phyloP scores from a whole-genome alignment of 2,888 invertebrate species.

The Latrodectus elegans region DNA sequence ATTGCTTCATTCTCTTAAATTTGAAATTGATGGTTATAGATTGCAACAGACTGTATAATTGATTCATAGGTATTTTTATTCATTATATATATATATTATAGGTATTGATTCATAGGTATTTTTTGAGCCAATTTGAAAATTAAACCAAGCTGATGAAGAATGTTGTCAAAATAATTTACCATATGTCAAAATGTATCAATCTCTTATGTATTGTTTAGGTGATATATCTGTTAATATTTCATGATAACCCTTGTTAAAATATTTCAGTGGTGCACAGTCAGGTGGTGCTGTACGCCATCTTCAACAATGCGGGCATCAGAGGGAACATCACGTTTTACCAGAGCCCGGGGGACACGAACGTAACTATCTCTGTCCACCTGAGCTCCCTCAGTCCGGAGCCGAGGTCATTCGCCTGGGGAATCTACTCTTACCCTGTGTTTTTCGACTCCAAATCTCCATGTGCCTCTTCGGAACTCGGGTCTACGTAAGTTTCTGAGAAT shows the following conservation, averaged over 20 bases:
- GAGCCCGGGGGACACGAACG: constrained; percentile 43
- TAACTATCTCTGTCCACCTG: constrained; percentile 69
- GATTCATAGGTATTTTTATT: too few species aligned
- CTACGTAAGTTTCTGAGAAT: constrained; percentile 53
- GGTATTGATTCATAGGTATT: too few species aligned
- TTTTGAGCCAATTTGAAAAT: too few species aligned
- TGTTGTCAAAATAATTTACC: too few species aligned
- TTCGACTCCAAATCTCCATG: constrained; percentile 70
- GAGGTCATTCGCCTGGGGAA: constrained; percentile 69
- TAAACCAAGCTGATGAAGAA: too few species aligned
- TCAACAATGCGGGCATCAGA: constrained; percentile 69
- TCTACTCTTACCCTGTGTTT: constrained; percentile 79
- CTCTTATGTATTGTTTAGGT: too few species aligned
- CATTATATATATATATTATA: too few species aligned
- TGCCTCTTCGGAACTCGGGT: constrained; percentile 69
- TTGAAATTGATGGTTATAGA: too few species aligned
- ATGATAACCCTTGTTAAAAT: background rate
- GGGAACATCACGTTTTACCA: constrained; percentile 71
- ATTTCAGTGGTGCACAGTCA: constrained; percentile 26
- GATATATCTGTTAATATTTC: too few species aligned
- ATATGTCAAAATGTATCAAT: too few species aligned
- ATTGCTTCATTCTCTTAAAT: too few species aligned
- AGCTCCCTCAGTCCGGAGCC: constrained; percentile 53
- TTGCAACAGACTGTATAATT: too few species aligned
- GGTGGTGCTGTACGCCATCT: constrained; percentile 69